Base-by-base conservation (phyloP, 2,888 invertebrate genomes). In the Euproctis similis region DNA sequence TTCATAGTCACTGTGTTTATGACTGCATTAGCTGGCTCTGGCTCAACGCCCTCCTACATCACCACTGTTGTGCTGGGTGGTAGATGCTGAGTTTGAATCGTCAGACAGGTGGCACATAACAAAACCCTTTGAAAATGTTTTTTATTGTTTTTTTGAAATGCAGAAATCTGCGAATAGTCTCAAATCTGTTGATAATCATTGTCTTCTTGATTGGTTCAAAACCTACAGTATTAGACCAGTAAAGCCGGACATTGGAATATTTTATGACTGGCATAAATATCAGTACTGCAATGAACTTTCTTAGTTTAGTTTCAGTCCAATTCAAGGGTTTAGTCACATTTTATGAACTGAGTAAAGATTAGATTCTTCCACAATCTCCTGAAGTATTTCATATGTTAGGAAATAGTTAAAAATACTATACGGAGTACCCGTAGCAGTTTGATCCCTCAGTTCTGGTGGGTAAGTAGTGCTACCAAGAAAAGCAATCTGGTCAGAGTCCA, bases 401-500 rank as follows among this genome's bases (percentile, higher is more conserved):
- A 53, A 46, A 49, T 39, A 4, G 3, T 31, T 32, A 35, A 39
- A 39, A 36, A 32, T 36, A 36, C 31, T 36, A 24, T 51, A 53
- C 10, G 44, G 44, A 50, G 51, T 51, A 53, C 51, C 47, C 28
- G 46, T 47, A 53, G 48, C 31, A 42, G 28, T 36, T 20, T 53
- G 20, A 39, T 55, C 49, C 44, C 26, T 53, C 51, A 54, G 53
- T 51, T 53, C 50, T 30, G 57, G 45, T 53, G 47, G 47, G 45
- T 52, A 52, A 39, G 51, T 50, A 41, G 52, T 51, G 49, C 34
- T 26, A 19, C 53, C 48, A 53, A 24, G 53, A 58, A 55, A 58
- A 54, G 53, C 42, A 17, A 49, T 55, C 47, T 56, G 53, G 49
- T 53, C 46, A 52, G 45, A 53, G 36, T 58, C 54, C 37, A 57